A percentile compares a stretch with the other conserved stretches of the same genome.
These are phyloP conservation scores for Aphelinus atriplicis DNA, from an alignment of 1,140 invertebrate species.

Conservation along the genomic window DNA sequence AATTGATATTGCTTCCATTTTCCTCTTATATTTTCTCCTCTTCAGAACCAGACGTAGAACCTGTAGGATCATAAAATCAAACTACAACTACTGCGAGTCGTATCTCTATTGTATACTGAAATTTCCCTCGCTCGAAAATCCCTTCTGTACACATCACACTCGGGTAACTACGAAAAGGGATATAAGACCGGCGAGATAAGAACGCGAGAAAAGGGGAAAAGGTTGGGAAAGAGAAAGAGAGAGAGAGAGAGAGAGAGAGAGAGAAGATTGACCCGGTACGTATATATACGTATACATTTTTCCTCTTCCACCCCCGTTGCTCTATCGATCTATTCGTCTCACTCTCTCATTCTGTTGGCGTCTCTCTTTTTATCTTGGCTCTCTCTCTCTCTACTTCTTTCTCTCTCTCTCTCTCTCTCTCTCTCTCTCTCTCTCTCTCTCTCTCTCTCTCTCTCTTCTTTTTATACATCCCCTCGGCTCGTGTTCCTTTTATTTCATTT, in stretches of 20 bases:
- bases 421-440: constrained; percentile 19
- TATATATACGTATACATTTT: constrained; percentile 24
- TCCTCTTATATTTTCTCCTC: too few relatives aligned
- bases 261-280: constrained; percentile 32
- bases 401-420: constrained; percentile 16
- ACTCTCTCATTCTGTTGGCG: background rate
- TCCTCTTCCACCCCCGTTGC: constrained; percentile 31
- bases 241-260: constrained; percentile 2
- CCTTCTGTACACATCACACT: background rate
- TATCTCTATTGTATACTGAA: too few relatives aligned
- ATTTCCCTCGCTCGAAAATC: too few relatives aligned
- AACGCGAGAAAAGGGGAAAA: background rate
- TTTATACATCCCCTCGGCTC: constrained; percentile 14
- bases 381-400: constrained; percentile 2
- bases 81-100: too few relatives aligned
- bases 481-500: constrained; percentile 39
- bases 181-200: constrained; percentile 18
- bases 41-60: too few relatives aligned
- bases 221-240: background rate
- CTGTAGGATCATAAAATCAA: too few relatives aligned
- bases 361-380: constrained; percentile 13
- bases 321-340: constrained; percentile 38
- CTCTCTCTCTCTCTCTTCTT: constrained; percentile 1
- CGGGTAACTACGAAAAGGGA: constrained; percentile 16
- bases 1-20: too few relatives aligned